Evolutionary conservation across 1,140 invertebrate species (phyloP).

Genomic region (Archivesica marissinica): DNA sequence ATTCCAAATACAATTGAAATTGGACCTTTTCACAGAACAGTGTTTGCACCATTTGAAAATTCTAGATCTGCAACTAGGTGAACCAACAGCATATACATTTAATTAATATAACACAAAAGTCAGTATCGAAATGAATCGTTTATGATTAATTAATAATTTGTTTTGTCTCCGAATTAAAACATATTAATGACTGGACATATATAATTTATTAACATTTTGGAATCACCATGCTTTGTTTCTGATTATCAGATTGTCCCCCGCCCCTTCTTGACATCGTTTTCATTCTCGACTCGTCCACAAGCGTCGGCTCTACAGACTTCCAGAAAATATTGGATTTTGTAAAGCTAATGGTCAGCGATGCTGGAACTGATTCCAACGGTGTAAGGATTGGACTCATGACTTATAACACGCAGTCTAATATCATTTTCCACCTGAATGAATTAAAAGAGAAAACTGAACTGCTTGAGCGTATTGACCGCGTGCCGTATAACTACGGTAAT

Average conservation of each 20-base stretch:
- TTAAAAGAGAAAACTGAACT: conserved; percentile 19
- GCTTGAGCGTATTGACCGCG: conserved; percentile 70
- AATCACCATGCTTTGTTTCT: too few relatives aligned
- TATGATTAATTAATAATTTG: too few relatives aligned
- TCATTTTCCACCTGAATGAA: conserved; percentile 38
- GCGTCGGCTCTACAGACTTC: conserved; percentile 60
- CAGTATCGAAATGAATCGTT: too few relatives aligned
- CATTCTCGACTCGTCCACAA: conserved; percentile 71
- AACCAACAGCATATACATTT: too few relatives aligned
- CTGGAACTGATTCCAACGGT: conserved; percentile 18
- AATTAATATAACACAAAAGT: too few relatives aligned
- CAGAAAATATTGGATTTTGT: conserved; percentile 56
- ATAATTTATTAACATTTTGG: too few relatives aligned
- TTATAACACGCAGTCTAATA: conserved; percentile 33
- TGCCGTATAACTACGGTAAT: conserved; percentile 75
- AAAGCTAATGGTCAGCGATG: conserved; percentile 13
- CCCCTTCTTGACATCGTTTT: conserved; percentile 75
- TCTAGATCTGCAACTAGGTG: too few relatives aligned
- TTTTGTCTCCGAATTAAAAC: too few relatives aligned
- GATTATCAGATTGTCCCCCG: conserved; percentile 62
- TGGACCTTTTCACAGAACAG: too few relatives aligned
- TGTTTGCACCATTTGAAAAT: too few relatives aligned
- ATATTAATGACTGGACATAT: too few relatives aligned
- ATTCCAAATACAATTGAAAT: too few relatives aligned
- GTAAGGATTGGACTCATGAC: conserved; percentile 54